Evolutionary conservation across 2,888 invertebrate species (phyloP), one percentile per base, ranked within the genome.

Genomic region (Hirtodrosophila histrioides): DNA sequence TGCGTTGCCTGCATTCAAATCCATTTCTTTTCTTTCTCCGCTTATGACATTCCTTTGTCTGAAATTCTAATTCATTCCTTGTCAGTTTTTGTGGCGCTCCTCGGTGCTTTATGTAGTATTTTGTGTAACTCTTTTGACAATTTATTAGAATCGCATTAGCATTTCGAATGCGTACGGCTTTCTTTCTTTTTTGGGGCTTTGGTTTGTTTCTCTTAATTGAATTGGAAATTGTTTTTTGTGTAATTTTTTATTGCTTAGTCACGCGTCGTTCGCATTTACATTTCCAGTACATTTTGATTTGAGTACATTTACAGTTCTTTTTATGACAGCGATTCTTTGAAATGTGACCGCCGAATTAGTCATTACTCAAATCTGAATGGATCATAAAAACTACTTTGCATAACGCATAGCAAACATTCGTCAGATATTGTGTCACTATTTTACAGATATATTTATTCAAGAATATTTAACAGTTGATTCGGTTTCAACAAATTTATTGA

Each of bases 61-160:
- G 61, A 43, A 66, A 78, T 75, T 71, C 65, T 54, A 62, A 71
- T 68, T 75, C 70, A 70, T 62, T 68, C 55, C 61, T 56, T 74
- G 70, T 63, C 57, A 64, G 36, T 36, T 64, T 56, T 36, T 44
- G 56, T 65, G 78, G 74, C 76, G 78, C 77, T 76, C 65, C 62
- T 66, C 55, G 3, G 37, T 56, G 58, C 55, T 72, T 51, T 72
- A 17, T 27, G 4, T 39, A 54, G 60, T 36, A 11, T 46, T 62
- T 46, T 69, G 61, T 62, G 61, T 62, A 81, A 84, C 82, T 82
- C 76, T 85, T 77, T 80, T 78, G 78, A 83, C 75, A 75, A 75
- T 69, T 83, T 78, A 66, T 84, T 74, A 55, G 76, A 74, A 84
- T 74, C 69, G 43, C 84, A 86, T 83, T 71, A 62, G 58, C 43